phyloP scores from a whole-genome alignment of 2,888 invertebrate species.

The Colostygia pectinataria region DNA sequence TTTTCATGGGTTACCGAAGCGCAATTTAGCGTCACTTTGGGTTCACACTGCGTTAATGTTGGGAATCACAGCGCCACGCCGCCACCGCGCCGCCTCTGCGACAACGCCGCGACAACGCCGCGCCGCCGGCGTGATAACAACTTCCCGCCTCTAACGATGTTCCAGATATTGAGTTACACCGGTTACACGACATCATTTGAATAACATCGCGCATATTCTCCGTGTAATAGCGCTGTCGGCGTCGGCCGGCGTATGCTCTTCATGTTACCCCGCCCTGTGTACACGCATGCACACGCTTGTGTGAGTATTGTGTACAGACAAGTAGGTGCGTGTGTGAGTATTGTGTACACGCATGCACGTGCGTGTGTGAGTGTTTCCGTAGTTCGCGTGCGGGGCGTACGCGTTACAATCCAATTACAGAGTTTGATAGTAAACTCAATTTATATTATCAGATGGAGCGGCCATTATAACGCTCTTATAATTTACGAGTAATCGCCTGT shows the following conservation, averaged over 20 bases:
- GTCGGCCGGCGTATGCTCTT: not conserved
- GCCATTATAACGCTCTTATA: conserved; percentile 4
- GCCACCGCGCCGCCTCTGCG: not conserved
- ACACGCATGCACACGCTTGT: not conserved
- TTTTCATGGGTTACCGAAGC: conserved; percentile 24
- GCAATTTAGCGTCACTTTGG: conserved; percentile 22
- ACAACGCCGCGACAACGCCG: not conserved
- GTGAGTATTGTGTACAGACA: no score
- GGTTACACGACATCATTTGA: conserved; percentile 12
- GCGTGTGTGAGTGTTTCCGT: not conserved
- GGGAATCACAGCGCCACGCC: not conserved
- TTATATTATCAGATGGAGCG: conserved; percentile 4
- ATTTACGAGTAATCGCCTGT: conserved; percentile 11
- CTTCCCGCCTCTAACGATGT: conserved; percentile 6
- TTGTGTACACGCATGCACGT: not conserved
- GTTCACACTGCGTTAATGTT: conserved; percentile 5
- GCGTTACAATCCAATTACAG: conserved; percentile 8
- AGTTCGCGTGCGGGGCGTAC: not conserved
- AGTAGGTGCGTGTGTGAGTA: no score
- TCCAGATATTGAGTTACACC: conserved; percentile 16
- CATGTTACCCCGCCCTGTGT: not conserved
- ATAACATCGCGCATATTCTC: conserved; percentile 4
- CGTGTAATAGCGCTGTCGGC: not conserved
- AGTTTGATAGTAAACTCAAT: conserved; percentile 11
- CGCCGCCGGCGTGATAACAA: not conserved